Conservation (phyloP, 2,888 invertebrate genomes). For the Liodrosophila aerea region DNA sequence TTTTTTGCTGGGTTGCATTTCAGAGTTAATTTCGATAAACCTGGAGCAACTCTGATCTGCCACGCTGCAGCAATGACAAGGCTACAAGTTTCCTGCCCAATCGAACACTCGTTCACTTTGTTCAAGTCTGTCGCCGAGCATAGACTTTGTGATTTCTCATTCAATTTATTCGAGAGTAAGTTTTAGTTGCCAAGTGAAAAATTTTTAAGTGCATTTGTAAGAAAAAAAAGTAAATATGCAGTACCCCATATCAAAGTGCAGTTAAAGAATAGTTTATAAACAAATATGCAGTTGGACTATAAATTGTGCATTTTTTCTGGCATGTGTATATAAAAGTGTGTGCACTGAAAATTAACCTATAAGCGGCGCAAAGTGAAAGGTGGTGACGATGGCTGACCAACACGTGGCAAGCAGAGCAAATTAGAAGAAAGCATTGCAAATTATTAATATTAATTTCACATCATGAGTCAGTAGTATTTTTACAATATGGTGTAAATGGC, state of each 20-base stretch:
- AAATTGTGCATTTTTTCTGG: constrained; percentile 46
- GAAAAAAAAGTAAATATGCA: constrained; percentile 23
- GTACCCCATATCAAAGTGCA: constrained; percentile 45
- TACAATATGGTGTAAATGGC: constrained; percentile 59
- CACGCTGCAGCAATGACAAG: constrained; percentile 57
- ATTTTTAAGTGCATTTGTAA: constrained; percentile 31
- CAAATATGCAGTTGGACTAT: constrained; percentile 61
- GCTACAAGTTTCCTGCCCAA: constrained; percentile 79
- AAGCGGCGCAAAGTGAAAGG: constrained; percentile 67
- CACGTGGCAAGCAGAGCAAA: constrained; percentile 60
- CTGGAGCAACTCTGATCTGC: constrained; percentile 31
- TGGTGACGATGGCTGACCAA: constrained; percentile 48
- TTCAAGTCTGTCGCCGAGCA: constrained; percentile 87
- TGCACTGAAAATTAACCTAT: constrained; percentile 50
- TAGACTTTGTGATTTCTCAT: constrained; percentile 81
- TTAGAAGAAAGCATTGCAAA: constrained; percentile 13
- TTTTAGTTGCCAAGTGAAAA: constrained; percentile 58
- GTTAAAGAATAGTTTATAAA: constrained; percentile 47
- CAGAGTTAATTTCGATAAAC: constrained; percentile 23
- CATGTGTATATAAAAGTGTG: constrained; percentile 27
- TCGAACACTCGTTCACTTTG: constrained; percentile 87
- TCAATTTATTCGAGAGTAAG: constrained; percentile 81
- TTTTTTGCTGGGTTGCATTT: too few relatives aligned
- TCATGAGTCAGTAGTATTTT: constrained; percentile 20
- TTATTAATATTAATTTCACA: constrained; percentile 18